Evolutionary conservation across 2,888 invertebrate species (phyloP), one percentile per base, ranked within the genome.

Genomic region (Spodoptera picta): DNA sequence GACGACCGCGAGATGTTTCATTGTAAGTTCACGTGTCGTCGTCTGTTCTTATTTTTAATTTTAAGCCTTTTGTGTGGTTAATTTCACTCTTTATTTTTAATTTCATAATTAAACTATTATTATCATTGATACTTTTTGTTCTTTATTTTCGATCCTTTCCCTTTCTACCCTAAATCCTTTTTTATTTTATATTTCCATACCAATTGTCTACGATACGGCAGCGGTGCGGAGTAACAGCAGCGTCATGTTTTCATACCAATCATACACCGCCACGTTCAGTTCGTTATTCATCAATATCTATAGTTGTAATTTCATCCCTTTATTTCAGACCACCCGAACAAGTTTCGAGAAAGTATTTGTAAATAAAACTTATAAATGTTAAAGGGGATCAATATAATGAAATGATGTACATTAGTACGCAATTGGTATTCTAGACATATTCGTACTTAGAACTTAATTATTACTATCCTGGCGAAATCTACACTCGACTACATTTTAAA

Each of bases 61-160:
- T 90, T 93, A 93, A 93, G 93, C 86, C 91, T 92, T 91, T 90
- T 92, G 93, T 93, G 93, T 93, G 93, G 89, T 94, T 94, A 93
- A 90, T 94, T 94, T 93, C 93, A 89, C 90, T 89, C 93, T 93
- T 72, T 92, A 93, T 92, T 93, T 92, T 93, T 93, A 92, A 89
- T 93, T 94, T 93, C 91, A 89, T 93, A 90, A 93, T 93, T 93
- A 94, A 94, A 93, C 90, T 92, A 92, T 92, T 92, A 92, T 94
- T 92, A 91, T 92, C 91, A 92, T 92, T 92, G 85, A 90, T 85
- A 86, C 82, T 90, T 92, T 92, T 92, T 88, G 90, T 92, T 91
- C 83, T 90, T 93, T 92, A 87, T 91, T 91, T 92, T 87, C 80
- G 78, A 83, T 85, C 85, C 82, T 86, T 83, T 80, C 87, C 88